phyloP scores from a whole-genome alignment of 2,113 vertebrate species.

The Pan troglodytes region NHGRI_mPanTro3-v2.1_pri NC_072409.2:8963001-8963500 shows the following conservation, averaged over 20 bases:
- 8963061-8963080: background rate
- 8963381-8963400: no score
- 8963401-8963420: no score
- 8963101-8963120: background rate
- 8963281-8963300: background rate
- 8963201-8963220: no score
- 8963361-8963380: no score
- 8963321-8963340: no score
- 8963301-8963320: no score
- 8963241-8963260: background rate
- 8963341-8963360: no score
- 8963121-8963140: background rate
- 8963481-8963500: no score
- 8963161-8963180: background rate
- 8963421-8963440: no score
- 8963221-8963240: background rate
- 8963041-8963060: background rate
- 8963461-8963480: no score
- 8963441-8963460: no score
- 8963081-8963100: background rate
- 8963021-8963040: background rate
- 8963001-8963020: background rate
- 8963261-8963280: background rate
- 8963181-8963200: background rate
- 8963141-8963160: background rate